Percentiles rank a stretch among this genome's conserved stretches.
Evolutionary conservation across 2,888 invertebrate genomes (phyloP).

Genomic region (Acrocyrtus sp.): DNA sequence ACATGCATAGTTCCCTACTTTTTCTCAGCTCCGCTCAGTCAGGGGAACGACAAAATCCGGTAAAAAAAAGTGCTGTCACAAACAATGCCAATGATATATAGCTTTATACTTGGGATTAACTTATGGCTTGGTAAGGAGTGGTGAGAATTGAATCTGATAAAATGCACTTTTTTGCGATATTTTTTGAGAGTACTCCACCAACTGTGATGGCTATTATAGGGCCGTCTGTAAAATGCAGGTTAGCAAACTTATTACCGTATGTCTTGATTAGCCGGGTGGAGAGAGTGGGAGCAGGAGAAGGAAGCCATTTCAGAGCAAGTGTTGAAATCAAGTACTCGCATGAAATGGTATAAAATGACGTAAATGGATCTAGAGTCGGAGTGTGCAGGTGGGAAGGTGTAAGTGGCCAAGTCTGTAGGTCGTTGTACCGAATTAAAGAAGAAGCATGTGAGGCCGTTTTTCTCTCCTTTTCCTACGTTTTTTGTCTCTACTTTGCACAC

Average conservation of each 20-base stretch:
- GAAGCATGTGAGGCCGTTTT: slow-evolving; percentile 18
- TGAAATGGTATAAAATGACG: slow-evolving; percentile 47
- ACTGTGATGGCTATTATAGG: neutral
- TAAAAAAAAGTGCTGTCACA: too few species aligned
- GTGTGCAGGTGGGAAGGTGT: slow-evolving; percentile 51
- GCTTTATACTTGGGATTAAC: too few species aligned
- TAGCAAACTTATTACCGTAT: neutral
- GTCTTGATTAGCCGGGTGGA: neutral
- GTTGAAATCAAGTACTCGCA: slow-evolving; percentile 14
- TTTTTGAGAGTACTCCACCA: too few species aligned
- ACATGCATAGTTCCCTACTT: neutral
- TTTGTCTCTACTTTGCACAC: slow-evolving; percentile 21
- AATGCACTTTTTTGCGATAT: too few species aligned
- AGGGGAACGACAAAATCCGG: too few species aligned
- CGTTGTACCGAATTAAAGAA: slow-evolving; percentile 38
- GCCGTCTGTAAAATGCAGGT: neutral
- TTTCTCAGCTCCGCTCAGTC: neutral
- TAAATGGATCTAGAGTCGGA: slow-evolving; percentile 36
- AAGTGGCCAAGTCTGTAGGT: slow-evolving; percentile 40
- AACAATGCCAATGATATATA: too few species aligned
- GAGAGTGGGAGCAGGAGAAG: neutral
- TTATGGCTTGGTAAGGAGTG: too few species aligned
- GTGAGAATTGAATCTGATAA: too few species aligned
- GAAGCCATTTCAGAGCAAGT: slow-evolving; percentile 8
- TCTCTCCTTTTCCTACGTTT: slow-evolving; percentile 4